Evolutionary conservation across 35 echinoderm and acorn worm species (phyloP), one percentile per base, ranked within the genome.

Genomic region (Chiridota heheva): DNA sequence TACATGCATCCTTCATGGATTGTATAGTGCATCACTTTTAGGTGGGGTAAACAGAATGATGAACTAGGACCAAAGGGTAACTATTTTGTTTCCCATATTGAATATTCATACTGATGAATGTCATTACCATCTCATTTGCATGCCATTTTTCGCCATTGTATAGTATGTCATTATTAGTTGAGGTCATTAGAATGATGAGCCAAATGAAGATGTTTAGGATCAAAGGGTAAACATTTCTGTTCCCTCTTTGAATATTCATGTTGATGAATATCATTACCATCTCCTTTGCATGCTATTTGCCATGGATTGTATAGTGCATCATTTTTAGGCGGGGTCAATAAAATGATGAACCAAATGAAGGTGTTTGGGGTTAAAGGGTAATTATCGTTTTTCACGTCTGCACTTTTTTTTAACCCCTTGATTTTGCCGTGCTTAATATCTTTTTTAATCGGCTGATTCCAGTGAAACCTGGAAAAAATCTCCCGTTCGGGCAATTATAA

Each of bases 321-420:
- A 41, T 85, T 85, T 58, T 40, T 70, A 51, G 40, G 44, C 42
- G 69, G 82, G 40, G 82, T 84, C 17, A 84, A 71, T 60, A 69
- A 53, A 34, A 73, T 89, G 66, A 73, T 89, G 78, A 70, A 72
- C 41, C 42, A 66, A 4, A 53, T 89, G 65, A 89, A 69, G 67
- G 78, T 69, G 8, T 76, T 76, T 56, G 72, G 72, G 7, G 72
- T 34, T 24, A 25, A 28, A 42, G 29, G 48, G 51, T 80, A 63
- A 80, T 16, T 33, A 5, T 8, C 42, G 29, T 15, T 65, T 10
- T 8, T 65, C 29, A 8, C 10, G 10, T 15, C 10, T 8, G 10
- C 15, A 15, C 29, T 8, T 10, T 15, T 29, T 65, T 29, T 31
- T 65, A 10, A 65, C 10, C 10, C 29, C 8, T 65, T 15, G 29